Conservation (phyloP, 2,113 vertebrate genomes). For the Petroica traversi region DNA sequence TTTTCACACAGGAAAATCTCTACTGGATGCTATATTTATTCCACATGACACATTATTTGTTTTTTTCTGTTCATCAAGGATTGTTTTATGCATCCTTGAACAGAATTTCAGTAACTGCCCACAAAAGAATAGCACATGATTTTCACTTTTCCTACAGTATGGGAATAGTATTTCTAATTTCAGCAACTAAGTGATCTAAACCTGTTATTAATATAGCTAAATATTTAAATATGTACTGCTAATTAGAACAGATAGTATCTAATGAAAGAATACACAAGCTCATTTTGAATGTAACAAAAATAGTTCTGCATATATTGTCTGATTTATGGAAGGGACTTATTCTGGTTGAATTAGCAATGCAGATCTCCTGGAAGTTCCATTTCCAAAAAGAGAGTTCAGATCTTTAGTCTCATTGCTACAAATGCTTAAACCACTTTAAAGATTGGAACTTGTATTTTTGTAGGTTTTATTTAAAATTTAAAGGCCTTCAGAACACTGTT, state of each 20-base stretch:
- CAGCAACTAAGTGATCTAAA: neutral
- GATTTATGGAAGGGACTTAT: neutral
- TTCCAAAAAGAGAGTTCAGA: neutral
- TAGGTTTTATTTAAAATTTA: neutral
- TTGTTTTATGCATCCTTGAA: neutral
- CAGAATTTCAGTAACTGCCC: neutral
- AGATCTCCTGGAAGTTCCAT: neutral
- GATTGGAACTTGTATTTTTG: neutral
- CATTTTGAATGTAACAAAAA: neutral
- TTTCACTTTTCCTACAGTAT: neutral
- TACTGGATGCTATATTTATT: neutral
- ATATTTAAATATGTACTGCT: neutral
- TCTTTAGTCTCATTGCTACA: neutral
- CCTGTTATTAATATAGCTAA: neutral
- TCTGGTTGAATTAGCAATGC: neutral
- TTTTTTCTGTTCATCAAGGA: neutral
- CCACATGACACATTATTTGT: neutral
- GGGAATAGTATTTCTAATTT: neutral
- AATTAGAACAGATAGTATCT: neutral
- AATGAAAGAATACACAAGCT: neutral
- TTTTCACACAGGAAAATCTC: neutral
- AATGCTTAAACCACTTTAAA: neutral
- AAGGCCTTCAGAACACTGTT: neutral
- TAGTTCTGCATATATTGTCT: neutral
- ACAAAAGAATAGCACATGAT: neutral